These are phyloP conservation scores for Laterallus jamaicensis DNA, from an alignment of 2,113 vertebrate genomes.

Conservation along the genomic window DNA sequence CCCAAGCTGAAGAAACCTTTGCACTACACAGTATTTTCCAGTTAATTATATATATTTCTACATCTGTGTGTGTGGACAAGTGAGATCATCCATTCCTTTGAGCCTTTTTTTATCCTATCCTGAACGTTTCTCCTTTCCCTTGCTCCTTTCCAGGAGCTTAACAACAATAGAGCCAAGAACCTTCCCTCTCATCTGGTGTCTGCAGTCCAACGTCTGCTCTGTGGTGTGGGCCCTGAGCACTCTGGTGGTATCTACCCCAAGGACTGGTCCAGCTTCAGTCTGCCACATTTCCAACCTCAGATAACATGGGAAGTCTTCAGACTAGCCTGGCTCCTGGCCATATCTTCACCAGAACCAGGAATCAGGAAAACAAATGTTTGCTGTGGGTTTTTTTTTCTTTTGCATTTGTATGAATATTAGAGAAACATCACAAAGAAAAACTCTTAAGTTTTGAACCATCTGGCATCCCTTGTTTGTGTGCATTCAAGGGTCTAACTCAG, in stretches of 20 bases:
- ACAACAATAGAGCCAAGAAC: slow-evolving; percentile 33
- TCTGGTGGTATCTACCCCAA: background rate
- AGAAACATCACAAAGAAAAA: background rate
- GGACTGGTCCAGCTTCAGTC: background rate
- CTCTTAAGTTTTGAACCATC: background rate
- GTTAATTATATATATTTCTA: slow-evolving; percentile 64
- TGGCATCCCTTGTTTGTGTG: background rate
- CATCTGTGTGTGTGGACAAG: slow-evolving; percentile 44
- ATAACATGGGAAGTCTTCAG: slow-evolving; percentile 10
- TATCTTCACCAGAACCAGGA: background rate
- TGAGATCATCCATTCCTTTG: slow-evolving; percentile 64
- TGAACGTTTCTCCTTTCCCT: slow-evolving; percentile 28
- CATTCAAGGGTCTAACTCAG: background rate
- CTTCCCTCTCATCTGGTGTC: slow-evolving; percentile 5
- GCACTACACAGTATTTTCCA: slow-evolving; percentile 47
- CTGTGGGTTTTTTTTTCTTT: background rate
- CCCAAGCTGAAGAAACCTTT: slow-evolving; percentile 45
- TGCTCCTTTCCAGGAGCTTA: slow-evolving; percentile 19
- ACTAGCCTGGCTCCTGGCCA: background rate
- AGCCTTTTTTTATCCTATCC: slow-evolving; percentile 28
- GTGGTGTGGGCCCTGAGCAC: background rate
- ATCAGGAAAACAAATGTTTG: background rate
- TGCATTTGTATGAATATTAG: background rate
- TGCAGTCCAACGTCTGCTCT: background rate
- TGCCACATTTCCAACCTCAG: slow-evolving; percentile 1